Evolutionary conservation across 1,140 invertebrate species (phyloP), one percentile per base, ranked within the genome.

Genomic region (Halyomorpha halys): DNA sequence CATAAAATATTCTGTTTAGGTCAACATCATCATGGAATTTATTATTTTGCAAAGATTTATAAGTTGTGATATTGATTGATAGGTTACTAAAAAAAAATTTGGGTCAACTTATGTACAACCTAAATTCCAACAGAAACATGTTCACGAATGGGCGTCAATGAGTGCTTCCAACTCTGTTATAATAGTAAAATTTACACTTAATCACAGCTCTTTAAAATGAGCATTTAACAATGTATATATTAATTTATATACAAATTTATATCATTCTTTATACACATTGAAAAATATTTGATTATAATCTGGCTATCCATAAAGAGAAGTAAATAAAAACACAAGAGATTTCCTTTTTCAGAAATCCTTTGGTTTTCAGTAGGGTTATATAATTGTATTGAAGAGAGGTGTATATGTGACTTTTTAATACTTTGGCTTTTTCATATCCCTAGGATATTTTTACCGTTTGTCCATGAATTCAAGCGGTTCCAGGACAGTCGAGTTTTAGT

Each of bases 191-290:
- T 49, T n/a, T 61, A 34, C 25, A 44, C 14, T 44, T 45, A 60
- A 60, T 60, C 59, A 60, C 59, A 60, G 59, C 39, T 60, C 59
- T 60, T 39, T 19, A 39, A 60, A 39, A 19, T 60, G 59, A 60
- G 59, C 59, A 25, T 25, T 53, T 15, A 19, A 25, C 18, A 53
- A 21, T 53, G 49, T 53, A 53, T 25, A 53, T 53, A 9, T 30
- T 30, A 3, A 4, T 30, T 53, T 21, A 21, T 21, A 19, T 21
- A 25, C 23, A 53, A 21, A 34, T 60, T 60, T n/a, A 30, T 60
- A 30, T 16, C 19, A 44, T 34, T 23, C 34, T 61, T 39, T 60
- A 44, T 39, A 51, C 44, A 60, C 59, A 44, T 44, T 60, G 15
- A 15, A 44, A 60, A 39, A 23, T 18, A 44, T 39, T 39, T 60